A percentile compares a stretch with the other conserved stretches of the same genome.
Conservation (phyloP, 2,797 vertebrate species). For the Valencia hispanica region DNA sequence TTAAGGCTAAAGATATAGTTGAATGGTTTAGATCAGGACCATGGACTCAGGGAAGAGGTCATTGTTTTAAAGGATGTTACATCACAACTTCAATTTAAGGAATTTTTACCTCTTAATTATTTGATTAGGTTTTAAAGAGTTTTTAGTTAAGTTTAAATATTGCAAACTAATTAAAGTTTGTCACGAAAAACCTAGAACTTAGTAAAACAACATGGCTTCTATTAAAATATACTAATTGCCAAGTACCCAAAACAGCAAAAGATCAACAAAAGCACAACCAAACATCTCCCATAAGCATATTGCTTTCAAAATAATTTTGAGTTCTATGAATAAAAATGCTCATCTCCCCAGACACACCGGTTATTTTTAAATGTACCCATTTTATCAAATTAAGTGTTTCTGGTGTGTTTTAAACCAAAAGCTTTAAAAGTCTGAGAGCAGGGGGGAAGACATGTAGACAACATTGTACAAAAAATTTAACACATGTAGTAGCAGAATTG, state of each 20-base stretch:
- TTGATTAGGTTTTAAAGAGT: not conserved
- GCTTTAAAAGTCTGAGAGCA: not conserved
- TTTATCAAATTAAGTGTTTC: not conserved
- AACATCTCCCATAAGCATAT: not conserved
- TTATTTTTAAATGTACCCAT: not conserved
- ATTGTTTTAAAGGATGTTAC: too few species aligned
- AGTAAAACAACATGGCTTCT: not conserved
- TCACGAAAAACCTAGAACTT: not conserved
- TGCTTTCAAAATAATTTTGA: too few species aligned
- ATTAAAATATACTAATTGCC: not conserved
- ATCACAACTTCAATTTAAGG: too few species aligned
- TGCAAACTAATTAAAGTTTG: not conserved
- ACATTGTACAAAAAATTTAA: not conserved
- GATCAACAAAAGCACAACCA: not conserved
- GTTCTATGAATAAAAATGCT: not conserved
- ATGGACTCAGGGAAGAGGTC: too few species aligned
- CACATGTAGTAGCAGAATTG: not conserved
- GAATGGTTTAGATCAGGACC: too few species aligned
- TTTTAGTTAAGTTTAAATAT: not conserved
- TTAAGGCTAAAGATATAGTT: too few species aligned
- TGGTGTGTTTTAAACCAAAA: not conserved
- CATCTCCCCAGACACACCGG: not conserved
- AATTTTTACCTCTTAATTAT: not conserved
- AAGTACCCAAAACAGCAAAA: not conserved
- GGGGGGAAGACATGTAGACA: not conserved